phyloP scores from a whole-genome alignment of 2,888 invertebrate genomes.

The Lepidochitona cinerea region DNA sequence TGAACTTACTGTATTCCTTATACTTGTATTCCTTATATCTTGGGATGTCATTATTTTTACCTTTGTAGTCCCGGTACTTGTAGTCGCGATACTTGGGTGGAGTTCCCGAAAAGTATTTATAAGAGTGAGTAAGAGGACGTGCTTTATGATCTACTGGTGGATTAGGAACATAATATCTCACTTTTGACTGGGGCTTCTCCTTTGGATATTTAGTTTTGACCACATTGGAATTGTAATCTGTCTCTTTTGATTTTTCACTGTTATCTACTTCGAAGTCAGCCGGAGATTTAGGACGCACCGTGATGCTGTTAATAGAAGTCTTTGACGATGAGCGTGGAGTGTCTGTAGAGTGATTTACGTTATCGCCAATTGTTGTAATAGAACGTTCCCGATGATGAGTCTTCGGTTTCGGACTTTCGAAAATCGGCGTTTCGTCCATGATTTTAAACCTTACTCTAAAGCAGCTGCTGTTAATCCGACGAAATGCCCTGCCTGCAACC shows the following conservation, averaged over 20 bases:
- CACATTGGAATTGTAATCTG: not conserved
- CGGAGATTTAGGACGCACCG: not conserved
- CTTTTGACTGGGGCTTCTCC: not conserved
- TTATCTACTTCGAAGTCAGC: not conserved
- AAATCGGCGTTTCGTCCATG: not conserved
- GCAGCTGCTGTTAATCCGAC: too few relatives aligned
- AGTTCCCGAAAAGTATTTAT: not conserved
- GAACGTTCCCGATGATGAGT: not conserved
- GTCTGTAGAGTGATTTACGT: not conserved
- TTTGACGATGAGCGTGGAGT: not conserved
- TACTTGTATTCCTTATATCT: not conserved
- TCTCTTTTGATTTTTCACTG: not conserved
- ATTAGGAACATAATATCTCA: not conserved
- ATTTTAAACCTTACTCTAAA: too few relatives aligned
- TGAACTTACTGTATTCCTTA: not conserved
- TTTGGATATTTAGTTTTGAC: not conserved
- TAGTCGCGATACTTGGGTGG: not conserved
- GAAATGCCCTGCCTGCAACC: too few relatives aligned
- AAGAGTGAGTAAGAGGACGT: not conserved
- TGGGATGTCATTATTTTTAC: not conserved
- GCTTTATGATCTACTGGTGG: not conserved
- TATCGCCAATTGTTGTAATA: not conserved
- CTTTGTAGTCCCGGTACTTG: not conserved
- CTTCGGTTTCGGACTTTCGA: not conserved
- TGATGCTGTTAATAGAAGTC: not conserved